phyloP scores from a whole-genome alignment of 2,113 vertebrate genomes.

The Petroica traversi region DNA sequence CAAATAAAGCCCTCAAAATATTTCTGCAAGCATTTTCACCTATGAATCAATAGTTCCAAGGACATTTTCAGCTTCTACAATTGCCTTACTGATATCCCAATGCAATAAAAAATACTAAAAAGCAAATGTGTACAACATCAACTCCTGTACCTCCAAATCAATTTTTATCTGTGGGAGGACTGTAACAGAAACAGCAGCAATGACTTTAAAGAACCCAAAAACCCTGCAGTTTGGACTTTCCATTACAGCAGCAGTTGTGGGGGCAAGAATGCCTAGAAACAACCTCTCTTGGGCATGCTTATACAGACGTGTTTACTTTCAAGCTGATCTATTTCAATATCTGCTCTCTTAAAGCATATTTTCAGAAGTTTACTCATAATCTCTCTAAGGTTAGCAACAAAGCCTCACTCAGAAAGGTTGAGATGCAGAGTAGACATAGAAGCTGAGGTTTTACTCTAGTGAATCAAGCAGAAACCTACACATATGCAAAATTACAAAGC shows the following conservation, averaged over 20 bases:
- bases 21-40: constrained; percentile 8
- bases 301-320: neutral
- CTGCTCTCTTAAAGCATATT: neutral
- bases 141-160: neutral
- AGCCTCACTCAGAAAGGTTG: neutral
- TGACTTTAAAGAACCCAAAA: neutral
- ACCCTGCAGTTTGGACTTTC: neutral
- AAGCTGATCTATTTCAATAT: neutral
- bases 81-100: neutral
- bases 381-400: neutral
- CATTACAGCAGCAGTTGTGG: neutral
- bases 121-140: neutral
- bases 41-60: neutral
- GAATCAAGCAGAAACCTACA: neutral
- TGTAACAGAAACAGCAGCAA: neutral
- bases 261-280: neutral
- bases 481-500: neutral
- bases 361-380: neutral
- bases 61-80: neutral
- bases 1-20: neutral
- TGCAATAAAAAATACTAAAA: neutral
- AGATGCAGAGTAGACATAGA: neutral
- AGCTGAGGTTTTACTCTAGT: neutral
- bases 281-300: neutral
- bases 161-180: neutral